These are phyloP conservation scores for Calcarius lapponicus DNA, from an alignment of 2,797 vertebrate species.

Conservation along the genomic window DNA sequence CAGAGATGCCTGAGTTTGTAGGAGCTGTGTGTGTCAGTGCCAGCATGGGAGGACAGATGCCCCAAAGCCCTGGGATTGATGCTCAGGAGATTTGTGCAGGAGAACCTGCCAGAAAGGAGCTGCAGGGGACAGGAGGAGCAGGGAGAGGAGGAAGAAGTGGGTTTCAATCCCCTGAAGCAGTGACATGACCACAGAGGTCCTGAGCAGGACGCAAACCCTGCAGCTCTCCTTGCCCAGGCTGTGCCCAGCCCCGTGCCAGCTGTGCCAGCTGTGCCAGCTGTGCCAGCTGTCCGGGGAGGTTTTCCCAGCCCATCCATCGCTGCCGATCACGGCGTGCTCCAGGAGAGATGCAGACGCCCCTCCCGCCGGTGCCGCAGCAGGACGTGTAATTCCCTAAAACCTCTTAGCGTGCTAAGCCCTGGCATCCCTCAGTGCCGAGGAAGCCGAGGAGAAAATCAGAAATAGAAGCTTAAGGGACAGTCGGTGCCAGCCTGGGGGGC, in stretches of 20 bases:
- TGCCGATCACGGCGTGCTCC: not conserved
- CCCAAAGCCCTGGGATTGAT: accelerated
- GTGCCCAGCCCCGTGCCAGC: not conserved
- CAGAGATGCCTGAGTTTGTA: not conserved
- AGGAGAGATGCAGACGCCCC: not conserved
- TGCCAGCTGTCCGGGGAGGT: not conserved
- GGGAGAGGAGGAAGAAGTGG: not conserved
- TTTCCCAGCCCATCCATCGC: not conserved
- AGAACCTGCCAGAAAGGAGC: not conserved
- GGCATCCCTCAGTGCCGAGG: conserved; percentile 20
- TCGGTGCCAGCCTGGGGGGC: accelerated
- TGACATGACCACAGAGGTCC: not conserved
- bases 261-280: not conserved
- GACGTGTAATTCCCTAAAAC: conserved; percentile 31
- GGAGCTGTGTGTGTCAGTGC: not conserved
- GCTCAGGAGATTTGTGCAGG: not conserved
- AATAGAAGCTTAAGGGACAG: not conserved
- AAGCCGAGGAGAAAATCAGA: conserved; percentile 40
- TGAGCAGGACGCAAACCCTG: not conserved
- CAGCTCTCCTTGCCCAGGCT: not conserved
- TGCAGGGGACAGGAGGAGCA: not conserved
- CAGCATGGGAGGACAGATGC: not conserved
- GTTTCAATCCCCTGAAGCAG: not conserved
- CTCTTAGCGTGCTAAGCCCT: conserved; percentile 41
- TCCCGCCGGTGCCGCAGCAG: not conserved